Evolutionary conservation across 2,113 vertebrate genomes (phyloP).

Genomic region (Anoura caudifer): DNA sequence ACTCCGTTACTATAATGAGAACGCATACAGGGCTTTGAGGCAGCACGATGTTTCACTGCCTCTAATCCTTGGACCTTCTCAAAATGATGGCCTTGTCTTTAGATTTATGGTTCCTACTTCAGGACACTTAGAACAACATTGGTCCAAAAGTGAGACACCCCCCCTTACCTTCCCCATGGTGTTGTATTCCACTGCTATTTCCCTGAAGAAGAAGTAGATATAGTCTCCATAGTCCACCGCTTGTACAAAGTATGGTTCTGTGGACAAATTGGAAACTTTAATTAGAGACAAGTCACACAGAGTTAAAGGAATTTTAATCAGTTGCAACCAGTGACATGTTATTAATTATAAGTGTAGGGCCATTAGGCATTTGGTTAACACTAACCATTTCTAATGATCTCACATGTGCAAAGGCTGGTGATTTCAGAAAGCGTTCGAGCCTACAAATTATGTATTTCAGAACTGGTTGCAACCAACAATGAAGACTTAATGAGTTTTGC

Average conservation of each 20-base stretch:
- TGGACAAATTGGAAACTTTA: constrained; percentile 48
- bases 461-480: constrained; percentile 57
- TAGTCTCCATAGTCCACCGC: constrained; percentile 95
- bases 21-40: constrained; percentile 39
- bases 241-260: constrained; percentile 98
- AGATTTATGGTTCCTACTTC: constrained; percentile 76
- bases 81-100: constrained; percentile 73
- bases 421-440: constrained; percentile 63
- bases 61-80: constrained; percentile 64
- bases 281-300: constrained; percentile 12
- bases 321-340: not conserved
- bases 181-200: constrained; percentile 99
- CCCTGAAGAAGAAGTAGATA: constrained; percentile 99
- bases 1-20: not conserved
- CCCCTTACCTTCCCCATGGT: constrained; percentile 98
- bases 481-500: constrained; percentile 66
- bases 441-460: constrained; percentile 69
- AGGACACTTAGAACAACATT: constrained; percentile 65
- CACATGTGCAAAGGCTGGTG: constrained; percentile 47
- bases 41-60: constrained; percentile 37
- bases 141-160: not conserved
- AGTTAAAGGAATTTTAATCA: constrained; percentile 41
- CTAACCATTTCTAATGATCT: constrained; percentile 70
- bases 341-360: constrained; percentile 37
- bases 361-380: constrained; percentile 53